phyloP scores from a whole-genome alignment of 2,797 vertebrate genomes.

The Gymnodraco acuticeps region DNA sequence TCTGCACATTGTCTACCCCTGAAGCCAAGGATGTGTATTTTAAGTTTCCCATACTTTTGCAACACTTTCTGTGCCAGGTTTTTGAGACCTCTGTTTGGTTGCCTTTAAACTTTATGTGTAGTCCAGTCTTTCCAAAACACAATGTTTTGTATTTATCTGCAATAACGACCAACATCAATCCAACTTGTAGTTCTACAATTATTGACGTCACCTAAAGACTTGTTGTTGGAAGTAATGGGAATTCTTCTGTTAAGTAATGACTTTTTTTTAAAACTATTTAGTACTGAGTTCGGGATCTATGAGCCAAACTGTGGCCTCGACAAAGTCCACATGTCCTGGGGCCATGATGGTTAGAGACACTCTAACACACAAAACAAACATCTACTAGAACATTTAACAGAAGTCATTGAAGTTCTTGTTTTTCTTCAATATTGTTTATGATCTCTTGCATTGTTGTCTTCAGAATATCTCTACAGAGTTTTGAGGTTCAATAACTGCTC shows the following conservation, averaged over 20 bases:
- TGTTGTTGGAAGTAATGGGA: background rate
- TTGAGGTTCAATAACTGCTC: conserved; percentile 91
- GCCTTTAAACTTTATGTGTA: background rate
- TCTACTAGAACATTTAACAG: background rate
- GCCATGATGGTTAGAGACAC: conserved; percentile 88
- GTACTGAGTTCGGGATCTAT: conserved; percentile 90
- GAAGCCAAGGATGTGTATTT: background rate
- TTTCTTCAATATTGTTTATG: background rate
- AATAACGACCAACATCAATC: background rate
- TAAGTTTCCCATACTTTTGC: background rate
- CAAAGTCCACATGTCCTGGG: conserved; percentile 93
- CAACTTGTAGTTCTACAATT: background rate
- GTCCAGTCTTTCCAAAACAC: background rate
- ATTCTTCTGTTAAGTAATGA: background rate
- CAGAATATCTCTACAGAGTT: conserved; percentile 94
- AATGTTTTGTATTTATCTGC: background rate
- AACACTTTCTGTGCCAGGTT: background rate
- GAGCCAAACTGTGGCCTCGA: conserved; percentile 88
- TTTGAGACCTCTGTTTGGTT: background rate
- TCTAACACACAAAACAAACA: background rate
- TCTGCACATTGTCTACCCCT: background rate
- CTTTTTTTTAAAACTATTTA: conserved; percentile 48
- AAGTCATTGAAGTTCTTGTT: background rate
- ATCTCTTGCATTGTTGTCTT: conserved; percentile 17
- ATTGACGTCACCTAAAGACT: background rate